Evolutionary conservation across 2,888 invertebrate species (phyloP).

Genomic region (Meteorus colon): DNA sequence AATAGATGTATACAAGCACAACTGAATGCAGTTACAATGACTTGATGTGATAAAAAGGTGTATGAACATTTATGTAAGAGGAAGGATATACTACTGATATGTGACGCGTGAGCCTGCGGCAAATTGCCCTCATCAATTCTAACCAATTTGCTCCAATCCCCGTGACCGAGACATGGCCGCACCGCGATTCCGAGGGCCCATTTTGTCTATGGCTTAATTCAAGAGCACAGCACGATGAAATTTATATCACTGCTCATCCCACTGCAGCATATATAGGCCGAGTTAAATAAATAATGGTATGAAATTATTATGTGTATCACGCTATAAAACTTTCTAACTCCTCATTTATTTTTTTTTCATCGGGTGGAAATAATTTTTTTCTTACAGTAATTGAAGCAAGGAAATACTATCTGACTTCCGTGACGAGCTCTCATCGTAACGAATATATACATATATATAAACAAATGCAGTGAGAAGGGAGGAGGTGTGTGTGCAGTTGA

Average conservation of each 20-base stretch:
- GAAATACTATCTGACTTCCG: constrained; percentile 46
- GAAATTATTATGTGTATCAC: background rate
- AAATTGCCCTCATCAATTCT: constrained; percentile 34
- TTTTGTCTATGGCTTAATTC: constrained; percentile 62
- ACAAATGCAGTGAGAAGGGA: background rate
- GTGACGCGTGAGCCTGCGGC: constrained; percentile 36
- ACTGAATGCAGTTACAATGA: background rate
- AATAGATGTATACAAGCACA: background rate
- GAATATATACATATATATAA: background rate
- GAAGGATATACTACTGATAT: constrained; percentile 27
- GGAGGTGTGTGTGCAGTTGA: background rate
- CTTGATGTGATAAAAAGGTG: background rate
- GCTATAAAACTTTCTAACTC: background rate
- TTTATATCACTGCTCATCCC: constrained; percentile 2
- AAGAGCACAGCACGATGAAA: constrained; percentile 27
- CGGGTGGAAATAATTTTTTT: background rate
- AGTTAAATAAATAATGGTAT: background rate
- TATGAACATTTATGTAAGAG: background rate
- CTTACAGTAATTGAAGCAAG: background rate
- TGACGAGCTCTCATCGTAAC: constrained; percentile 46
- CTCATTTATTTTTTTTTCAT: background rate
- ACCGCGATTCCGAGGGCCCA: constrained; percentile 57
- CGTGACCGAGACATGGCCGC: constrained; percentile 57
- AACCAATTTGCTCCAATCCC: constrained; percentile 71
- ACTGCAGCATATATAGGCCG: background rate